A percentile compares a stretch with the other conserved stretches of the same genome.
These are phyloP conservation scores for Heteromurus nitidus DNA, from an alignment of 2,888 invertebrate genomes.

Conservation along the genomic window DNA sequence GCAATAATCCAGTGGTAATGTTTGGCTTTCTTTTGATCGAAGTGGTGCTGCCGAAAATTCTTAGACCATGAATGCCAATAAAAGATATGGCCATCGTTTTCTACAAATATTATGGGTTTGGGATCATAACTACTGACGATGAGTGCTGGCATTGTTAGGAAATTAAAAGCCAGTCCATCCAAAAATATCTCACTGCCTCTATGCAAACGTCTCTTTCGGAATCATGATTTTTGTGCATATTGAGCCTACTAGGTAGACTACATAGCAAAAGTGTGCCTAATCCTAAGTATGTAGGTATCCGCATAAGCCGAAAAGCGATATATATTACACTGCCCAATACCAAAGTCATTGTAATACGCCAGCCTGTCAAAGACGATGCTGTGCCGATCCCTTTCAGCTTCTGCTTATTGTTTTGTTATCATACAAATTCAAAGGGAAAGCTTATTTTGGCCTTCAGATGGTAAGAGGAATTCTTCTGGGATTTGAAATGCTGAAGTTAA, in stretches of 20 bases:
- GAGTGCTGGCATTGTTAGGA: neutral
- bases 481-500: neutral
- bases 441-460: conserved; percentile 20
- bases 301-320: neutral
- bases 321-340: neutral
- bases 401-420: neutral
- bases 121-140: neutral
- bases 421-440: conserved; percentile 12
- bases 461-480: neutral
- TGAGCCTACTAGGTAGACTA: neutral
- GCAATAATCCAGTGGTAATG: no score
- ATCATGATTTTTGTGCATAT: neutral
- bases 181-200: neutral
- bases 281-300: neutral
- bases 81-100: neutral
- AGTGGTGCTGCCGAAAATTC: neutral
- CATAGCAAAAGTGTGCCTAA: neutral
- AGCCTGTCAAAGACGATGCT: no score
- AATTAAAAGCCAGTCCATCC: neutral
- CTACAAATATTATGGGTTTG: neutral
- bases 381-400: no score
- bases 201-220: neutral
- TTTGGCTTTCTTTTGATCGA: neutral
- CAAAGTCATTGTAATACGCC: neutral
- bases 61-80: neutral